Base-by-base conservation (phyloP, 2,888 invertebrate genomes). In the Nudaria mundana region DNA sequence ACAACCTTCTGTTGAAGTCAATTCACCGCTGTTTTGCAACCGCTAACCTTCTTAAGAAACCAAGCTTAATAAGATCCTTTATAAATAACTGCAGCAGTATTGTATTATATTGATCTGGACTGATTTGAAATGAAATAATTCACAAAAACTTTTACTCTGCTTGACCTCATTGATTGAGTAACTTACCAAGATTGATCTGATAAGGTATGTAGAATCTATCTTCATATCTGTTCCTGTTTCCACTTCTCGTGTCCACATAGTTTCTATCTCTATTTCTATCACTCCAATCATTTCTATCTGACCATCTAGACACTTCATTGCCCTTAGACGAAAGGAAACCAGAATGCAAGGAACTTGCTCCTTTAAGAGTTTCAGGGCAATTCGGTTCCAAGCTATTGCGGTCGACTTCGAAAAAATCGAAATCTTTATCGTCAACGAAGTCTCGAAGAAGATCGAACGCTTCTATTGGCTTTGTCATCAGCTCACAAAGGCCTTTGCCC, bases 381-480 rank as follows among this genome's bases (percentile, higher is more conserved):
- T 92, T 90, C 0, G 91, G 90, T 39, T 91, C 92, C 51, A 88
- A 50, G 41, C 93, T 94, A 64, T 94, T 94, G 14, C 94, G 86
- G 80, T 95, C 94, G 20, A 93, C 84, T 59, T 95, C 94, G 66
- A 94, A 96, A 67, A 94, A 95, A 65, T 96, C 95, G 61, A 93
- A 95, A 54, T 94, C 93, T 16, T 91, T 89, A 61, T 94, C 94
- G 5, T 92, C 91, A 0, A 90, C 87, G 50, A 93, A 91, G 61
- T 89, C 89, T 45, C 91, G 80, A 7, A 82, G 72, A 0, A 93
- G 66, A 66, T 95, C 93, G 71, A 95, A 91, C 18, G 92, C 91
- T 50, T 92, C 88, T 30, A 94, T 89, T 0, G 95, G 94, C 31
- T 93, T 88, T 7, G 94, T 93, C 54, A 94, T 91, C 37, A 95